phyloP scores from a whole-genome alignment of 2,888 invertebrate species.

The Synergus japonicus region DNA sequence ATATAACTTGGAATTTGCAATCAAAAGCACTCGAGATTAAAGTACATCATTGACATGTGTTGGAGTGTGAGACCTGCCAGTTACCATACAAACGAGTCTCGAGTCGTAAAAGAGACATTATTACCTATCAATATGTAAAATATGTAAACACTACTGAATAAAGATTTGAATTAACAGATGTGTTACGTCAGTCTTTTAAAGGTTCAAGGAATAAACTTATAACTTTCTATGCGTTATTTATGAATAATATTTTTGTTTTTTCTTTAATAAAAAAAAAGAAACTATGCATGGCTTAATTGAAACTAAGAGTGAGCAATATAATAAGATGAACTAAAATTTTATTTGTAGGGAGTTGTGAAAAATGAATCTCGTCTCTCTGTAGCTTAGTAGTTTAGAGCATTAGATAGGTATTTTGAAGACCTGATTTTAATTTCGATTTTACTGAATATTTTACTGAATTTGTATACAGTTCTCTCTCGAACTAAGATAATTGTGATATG shows the following conservation, averaged over 20 bases:
- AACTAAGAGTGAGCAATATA: not conserved
- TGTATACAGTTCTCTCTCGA: too few species aligned
- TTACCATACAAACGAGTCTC: not conserved
- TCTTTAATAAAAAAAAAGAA: not conserved
- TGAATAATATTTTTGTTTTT: not conserved
- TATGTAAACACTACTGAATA: not conserved
- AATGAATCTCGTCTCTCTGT: too few species aligned
- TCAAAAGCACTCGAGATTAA: not conserved
- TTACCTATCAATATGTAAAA: not conserved
- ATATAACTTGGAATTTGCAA: not conserved
- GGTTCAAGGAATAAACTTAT: not conserved
- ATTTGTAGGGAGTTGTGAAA: not conserved
- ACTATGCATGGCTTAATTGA: not conserved
- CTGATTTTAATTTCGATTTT: too few species aligned
- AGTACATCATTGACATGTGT: not conserved
- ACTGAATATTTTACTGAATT: too few species aligned
- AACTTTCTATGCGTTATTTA: not conserved
- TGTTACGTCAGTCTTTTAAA: not conserved
- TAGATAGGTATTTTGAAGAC: too few species aligned
- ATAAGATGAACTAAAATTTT: not conserved
- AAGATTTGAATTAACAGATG: not conserved
- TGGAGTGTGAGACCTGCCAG: not conserved
- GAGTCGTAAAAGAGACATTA: not conserved
- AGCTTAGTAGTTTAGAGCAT: too few species aligned
- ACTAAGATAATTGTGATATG: too few species aligned